These are phyloP conservation scores for Bradypodion pumilum DNA, from an alignment of 2,797 vertebrate species.

Conservation along the genomic window DNA sequence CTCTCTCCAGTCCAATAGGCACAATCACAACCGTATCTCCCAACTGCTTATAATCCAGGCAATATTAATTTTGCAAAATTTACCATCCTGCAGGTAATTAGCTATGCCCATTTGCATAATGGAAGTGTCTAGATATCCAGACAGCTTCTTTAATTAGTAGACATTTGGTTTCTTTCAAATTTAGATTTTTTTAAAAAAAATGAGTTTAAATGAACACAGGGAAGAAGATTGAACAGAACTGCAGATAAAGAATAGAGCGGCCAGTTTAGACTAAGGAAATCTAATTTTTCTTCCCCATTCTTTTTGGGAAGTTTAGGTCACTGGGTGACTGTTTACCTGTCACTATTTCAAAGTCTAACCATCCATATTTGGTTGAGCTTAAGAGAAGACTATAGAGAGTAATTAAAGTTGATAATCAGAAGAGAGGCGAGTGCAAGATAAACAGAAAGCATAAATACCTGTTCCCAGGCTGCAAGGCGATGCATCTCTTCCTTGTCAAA, in stretches of 20 bases:
- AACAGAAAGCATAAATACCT: slow-evolving; percentile 76
- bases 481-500: slow-evolving; percentile 61
- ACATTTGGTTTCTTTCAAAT: not conserved
- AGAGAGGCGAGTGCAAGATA: not conserved
- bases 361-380: no score
- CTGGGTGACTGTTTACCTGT: not conserved
- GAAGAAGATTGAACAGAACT: not conserved
- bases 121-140: not conserved
- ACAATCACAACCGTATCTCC: slow-evolving; percentile 41
- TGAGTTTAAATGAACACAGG: no score
- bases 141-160: not conserved
- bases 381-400: no score
- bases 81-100: not conserved
- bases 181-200: no score
- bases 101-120: not conserved
- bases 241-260: no score
- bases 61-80: not conserved
- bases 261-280: not conserved
- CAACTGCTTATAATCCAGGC: not conserved
- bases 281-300: not conserved
- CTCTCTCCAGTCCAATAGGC: slow-evolving; percentile 42
- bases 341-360: not conserved
- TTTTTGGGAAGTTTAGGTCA: not conserved
- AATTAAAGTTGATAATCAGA: no score
- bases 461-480: slow-evolving; percentile 82